phyloP scores from a whole-genome alignment of 2,113 vertebrate genomes.

The Dicaeum eximium region DNA sequence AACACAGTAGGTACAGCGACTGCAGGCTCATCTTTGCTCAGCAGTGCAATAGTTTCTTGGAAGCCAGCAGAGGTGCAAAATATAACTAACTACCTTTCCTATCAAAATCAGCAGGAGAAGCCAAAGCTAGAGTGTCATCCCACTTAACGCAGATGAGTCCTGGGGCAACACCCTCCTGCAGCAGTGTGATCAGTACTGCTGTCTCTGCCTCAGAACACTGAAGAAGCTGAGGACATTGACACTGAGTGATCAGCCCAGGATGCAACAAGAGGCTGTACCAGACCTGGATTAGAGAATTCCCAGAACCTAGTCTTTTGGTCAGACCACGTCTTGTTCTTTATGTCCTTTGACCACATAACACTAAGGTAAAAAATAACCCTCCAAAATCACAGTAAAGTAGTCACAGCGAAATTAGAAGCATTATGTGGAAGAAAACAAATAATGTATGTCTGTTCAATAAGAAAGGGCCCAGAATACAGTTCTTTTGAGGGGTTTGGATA shows the following conservation, averaged over 20 bases:
- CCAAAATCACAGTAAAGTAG: background rate
- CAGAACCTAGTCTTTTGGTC: background rate
- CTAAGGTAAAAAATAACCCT: background rate
- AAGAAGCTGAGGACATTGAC: background rate
- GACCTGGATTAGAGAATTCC: background rate
- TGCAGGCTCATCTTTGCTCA: slow-evolving; percentile 44
- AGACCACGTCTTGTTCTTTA: background rate
- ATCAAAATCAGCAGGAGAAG: slow-evolving; percentile 38
- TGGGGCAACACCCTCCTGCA: background rate
- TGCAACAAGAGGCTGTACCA: background rate
- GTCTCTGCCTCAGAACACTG: background rate
- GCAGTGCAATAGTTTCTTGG: slow-evolving; percentile 34
- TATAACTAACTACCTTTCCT: slow-evolving; percentile 33
- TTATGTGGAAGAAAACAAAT: background rate
- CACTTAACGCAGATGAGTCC: background rate
- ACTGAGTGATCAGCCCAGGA: background rate
- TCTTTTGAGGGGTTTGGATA: background rate
- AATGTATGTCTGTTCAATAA: background rate
- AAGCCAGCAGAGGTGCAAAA: slow-evolving; percentile 50
- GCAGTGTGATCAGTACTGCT: background rate
- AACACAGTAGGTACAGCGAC: slow-evolving; percentile 24
- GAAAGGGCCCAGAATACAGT: background rate
- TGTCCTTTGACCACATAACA: background rate
- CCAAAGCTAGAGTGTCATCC: background rate
- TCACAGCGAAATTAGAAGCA: background rate